Conservation (phyloP, 2,797 vertebrate genomes). For the Nannoperca obscura region DNA sequence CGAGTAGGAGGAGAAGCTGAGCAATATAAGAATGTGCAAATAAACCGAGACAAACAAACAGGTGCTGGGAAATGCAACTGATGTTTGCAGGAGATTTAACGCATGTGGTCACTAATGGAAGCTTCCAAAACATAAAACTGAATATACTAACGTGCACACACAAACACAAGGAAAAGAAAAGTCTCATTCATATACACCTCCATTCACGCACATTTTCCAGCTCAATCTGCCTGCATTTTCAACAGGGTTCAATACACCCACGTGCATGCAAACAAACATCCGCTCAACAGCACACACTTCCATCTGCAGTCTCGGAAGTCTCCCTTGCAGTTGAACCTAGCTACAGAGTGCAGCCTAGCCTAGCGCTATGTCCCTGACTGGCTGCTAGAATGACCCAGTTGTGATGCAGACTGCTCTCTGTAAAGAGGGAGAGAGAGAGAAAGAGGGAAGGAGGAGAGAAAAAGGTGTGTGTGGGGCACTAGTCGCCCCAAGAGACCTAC, state of each 20-base stretch:
- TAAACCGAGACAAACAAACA: constrained; percentile 58
- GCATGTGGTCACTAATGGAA: constrained; percentile 26
- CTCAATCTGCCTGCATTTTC: constrained; percentile 16
- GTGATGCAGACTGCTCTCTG: constrained; percentile 78
- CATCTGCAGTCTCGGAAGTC: constrained; percentile 50
- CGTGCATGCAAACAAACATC: constrained; percentile 15
- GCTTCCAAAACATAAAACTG: constrained; percentile 18
- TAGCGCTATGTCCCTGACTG: constrained; percentile 59
- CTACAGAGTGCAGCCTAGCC: constrained; percentile 38
- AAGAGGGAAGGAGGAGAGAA: constrained; percentile 36
- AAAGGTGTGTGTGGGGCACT: constrained; percentile 61
- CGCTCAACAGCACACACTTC: constrained; percentile 14
- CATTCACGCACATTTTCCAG: constrained; percentile 17
- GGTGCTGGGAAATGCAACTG: constrained; percentile 52
- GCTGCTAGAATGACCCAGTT: constrained; percentile 83
- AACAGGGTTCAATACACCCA: constrained; percentile 31
- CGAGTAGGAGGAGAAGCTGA: constrained; percentile 53
- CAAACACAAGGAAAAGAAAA: constrained; percentile 28
- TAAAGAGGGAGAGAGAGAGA: constrained; percentile 50
- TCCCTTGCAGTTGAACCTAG: constrained; percentile 39
- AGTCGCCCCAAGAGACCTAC: constrained; percentile 61
- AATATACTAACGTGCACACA: not conserved
- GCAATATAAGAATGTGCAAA: constrained; percentile 65
- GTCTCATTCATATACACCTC: constrained; percentile 26
- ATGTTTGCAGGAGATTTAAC: constrained; percentile 54